Conservation (phyloP, 2,888 invertebrate species). For the Clusia tigrina region DNA sequence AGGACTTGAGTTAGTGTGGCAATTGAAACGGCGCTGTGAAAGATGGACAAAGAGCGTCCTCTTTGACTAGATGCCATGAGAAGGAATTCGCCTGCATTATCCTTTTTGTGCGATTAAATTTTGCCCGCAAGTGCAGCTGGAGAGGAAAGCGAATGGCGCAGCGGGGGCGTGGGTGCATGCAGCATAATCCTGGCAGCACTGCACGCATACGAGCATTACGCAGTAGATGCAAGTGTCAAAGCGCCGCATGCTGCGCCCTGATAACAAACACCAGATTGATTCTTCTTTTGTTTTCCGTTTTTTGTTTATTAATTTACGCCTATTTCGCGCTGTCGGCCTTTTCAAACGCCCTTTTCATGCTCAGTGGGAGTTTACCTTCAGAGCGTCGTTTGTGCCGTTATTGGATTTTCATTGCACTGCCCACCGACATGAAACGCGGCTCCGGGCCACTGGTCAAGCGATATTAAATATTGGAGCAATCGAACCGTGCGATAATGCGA, state of each 20-base stretch:
- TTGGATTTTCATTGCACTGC: neutral
- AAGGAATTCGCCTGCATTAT: too few species aligned
- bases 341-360: slow-evolving; percentile 14
- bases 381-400: neutral
- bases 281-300: slow-evolving; percentile 12
- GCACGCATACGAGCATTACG: neutral
- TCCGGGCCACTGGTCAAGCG: neutral
- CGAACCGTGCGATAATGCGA: slow-evolving; percentile 45
- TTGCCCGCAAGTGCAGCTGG: too few species aligned
- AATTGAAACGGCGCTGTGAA: too few species aligned
- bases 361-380: neutral
- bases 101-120: too few species aligned
- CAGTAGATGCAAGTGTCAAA: too few species aligned
- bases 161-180: too few species aligned
- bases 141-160: too few species aligned
- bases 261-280: slow-evolving; percentile 28
- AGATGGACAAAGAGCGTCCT: too few species aligned
- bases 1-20: too few species aligned
- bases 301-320: slow-evolving; percentile 18
- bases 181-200: neutral
- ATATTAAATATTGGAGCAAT: slow-evolving; percentile 16
- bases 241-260: slow-evolving; percentile 15
- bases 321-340: slow-evolving; percentile 6
- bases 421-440: neutral
- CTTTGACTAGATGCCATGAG: too few species aligned